Evolutionary conservation across 2,888 invertebrate species (phyloP).

Genomic region (Globia sparganii): DNA sequence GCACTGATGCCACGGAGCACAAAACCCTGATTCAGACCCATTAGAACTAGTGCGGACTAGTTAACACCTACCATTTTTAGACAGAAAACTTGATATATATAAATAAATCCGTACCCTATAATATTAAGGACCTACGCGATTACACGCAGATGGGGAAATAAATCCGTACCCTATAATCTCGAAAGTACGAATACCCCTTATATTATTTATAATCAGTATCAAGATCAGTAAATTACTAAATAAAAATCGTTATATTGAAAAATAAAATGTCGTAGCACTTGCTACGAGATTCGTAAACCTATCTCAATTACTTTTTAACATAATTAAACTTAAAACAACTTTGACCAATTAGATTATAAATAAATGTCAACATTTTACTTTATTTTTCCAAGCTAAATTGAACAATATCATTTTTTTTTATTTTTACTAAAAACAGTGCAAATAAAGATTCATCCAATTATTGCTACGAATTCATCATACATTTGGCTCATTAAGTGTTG

Average conservation of each 20-base stretch:
- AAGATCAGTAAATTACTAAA: background rate
- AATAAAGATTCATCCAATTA: background rate
- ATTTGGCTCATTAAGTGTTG: constrained; percentile 76
- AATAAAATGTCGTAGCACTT: constrained; percentile 26
- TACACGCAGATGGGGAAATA: background rate
- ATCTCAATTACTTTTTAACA: background rate
- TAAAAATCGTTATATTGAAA: background rate
- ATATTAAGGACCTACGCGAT: background rate
- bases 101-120: background rate
- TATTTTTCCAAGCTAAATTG: background rate
- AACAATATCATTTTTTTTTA: background rate
- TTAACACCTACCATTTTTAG: background rate
- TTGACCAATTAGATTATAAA: background rate
- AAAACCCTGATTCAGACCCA: no score
- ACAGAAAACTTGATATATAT: background rate
- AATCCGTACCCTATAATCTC: background rate
- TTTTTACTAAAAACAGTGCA: background rate
- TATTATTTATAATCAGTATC: background rate
- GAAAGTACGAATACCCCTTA: background rate
- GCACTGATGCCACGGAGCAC: no score
- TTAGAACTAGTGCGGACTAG: background rate
- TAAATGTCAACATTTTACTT: background rate
- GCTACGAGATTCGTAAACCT: constrained; percentile 46
- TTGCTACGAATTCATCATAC: constrained; percentile 44
- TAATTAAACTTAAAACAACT: background rate